Conservation (phyloP, 2,888 invertebrate species). For the Agrochola lychnidis region DNA sequence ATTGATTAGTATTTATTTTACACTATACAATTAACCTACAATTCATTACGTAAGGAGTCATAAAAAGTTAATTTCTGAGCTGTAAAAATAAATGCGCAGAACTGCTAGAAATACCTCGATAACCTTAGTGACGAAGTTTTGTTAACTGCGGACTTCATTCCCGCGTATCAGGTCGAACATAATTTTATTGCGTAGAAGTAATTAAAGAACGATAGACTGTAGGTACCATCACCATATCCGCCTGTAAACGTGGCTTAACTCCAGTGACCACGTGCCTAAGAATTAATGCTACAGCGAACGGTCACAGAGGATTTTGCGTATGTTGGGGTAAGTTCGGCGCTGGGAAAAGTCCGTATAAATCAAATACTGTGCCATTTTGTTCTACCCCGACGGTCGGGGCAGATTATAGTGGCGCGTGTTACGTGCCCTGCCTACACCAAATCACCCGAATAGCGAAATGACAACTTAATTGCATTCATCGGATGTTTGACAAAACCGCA, state of each 20-base stretch:
- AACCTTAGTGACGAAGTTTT: slow-evolving; percentile 44
- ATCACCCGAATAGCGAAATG: too few species aligned
- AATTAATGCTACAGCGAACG: too few species aligned
- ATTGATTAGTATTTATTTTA: slow-evolving; percentile 6
- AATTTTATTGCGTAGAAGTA: slow-evolving; percentile 29
- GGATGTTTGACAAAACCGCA: too few species aligned
- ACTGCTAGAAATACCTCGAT: slow-evolving; percentile 26
- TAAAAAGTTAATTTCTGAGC: not conserved
- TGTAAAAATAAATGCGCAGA: slow-evolving; percentile 35
- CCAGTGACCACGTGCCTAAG: too few species aligned
- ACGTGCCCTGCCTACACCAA: too few species aligned
- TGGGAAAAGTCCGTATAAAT: too few species aligned
- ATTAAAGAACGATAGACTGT: not conserved
- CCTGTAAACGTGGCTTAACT: not conserved
- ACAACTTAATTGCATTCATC: too few species aligned
- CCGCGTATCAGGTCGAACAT: not conserved
- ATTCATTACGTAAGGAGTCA: not conserved
- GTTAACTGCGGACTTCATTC: not conserved
- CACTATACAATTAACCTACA: slow-evolving; percentile 14
- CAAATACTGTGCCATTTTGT: too few species aligned
- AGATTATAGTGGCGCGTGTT: too few species aligned
- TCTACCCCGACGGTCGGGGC: too few species aligned
- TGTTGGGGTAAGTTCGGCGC: too few species aligned
- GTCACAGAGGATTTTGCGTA: too few species aligned
- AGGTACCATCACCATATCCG: not conserved